phyloP scores from a whole-genome alignment of 2,797 vertebrate species.

The Pterois miles region DNA sequence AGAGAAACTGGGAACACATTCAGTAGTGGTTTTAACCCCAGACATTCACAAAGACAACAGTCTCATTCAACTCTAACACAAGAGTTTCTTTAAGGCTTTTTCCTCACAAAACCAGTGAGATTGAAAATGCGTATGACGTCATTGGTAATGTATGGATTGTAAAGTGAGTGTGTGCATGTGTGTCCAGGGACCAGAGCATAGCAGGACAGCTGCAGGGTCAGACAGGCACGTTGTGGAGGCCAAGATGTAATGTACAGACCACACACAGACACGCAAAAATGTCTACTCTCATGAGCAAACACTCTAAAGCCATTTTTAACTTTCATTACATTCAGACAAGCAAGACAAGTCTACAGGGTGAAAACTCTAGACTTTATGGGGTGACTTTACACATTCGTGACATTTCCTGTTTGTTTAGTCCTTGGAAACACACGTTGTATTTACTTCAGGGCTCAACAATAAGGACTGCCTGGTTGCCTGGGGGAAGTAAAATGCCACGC shows the following conservation, averaged over 20 bases:
- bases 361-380: neutral
- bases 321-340: neutral
- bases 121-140: conserved; percentile 18
- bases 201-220: conserved; percentile 60
- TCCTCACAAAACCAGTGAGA: neutral
- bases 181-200: conserved; percentile 12
- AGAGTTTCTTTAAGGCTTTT: neutral
- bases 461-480: no score
- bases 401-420: neutral
- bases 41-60: conserved; percentile 3
- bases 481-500: no score
- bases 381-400: neutral
- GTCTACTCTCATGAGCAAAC: neutral
- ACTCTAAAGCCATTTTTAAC: neutral
- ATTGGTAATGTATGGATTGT: neutral
- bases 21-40: neutral
- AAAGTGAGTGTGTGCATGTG: neutral
- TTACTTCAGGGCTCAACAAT: no score
- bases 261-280: conserved; percentile 32
- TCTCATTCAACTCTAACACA: conserved; percentile 7
- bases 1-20: conserved; percentile 6
- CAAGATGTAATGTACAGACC: conserved; percentile 42
- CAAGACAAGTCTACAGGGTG: neutral
- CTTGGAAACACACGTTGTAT: neutral
- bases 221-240: conserved; percentile 35